Conservation (phyloP, 1,140 invertebrate genomes). For the Drosophila azteca region DNA sequence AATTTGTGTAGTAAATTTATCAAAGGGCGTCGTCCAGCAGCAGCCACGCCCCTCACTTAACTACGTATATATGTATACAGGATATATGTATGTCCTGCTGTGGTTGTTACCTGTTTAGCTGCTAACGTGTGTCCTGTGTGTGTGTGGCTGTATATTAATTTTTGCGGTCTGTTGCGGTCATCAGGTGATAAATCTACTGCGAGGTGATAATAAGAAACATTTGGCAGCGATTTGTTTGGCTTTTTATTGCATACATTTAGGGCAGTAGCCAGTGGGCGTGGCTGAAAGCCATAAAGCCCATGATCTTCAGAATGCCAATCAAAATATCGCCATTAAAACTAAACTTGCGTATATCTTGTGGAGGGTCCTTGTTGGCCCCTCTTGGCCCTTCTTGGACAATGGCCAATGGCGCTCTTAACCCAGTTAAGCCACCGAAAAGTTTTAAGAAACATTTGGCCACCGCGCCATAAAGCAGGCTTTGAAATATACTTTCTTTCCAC, state of each 20-base stretch:
- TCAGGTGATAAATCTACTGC: slow-evolving; percentile 73
- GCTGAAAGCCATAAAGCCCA: slow-evolving; percentile 64
- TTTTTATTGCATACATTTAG: slow-evolving; percentile 72
- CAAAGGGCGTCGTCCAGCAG: slow-evolving; percentile 57
- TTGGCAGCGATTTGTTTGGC: slow-evolving; percentile 75
- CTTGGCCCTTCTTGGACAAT: background rate
- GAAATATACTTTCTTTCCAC: slow-evolving; percentile 7
- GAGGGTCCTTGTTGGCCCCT: no score
- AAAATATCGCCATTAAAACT: slow-evolving; percentile 14
- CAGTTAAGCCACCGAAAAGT: slow-evolving; percentile 32
- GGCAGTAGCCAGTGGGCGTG: slow-evolving; percentile 18
- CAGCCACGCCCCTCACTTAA: background rate
- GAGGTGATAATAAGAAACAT: slow-evolving; percentile 79
- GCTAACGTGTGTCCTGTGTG: slow-evolving; percentile 9
- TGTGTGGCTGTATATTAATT: slow-evolving; percentile 64
- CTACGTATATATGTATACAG: background rate
- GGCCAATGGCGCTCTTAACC: slow-evolving; percentile 13
- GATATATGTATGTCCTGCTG: slow-evolving; percentile 22
- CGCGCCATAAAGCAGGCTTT: slow-evolving; percentile 36
- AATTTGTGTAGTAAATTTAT: slow-evolving; percentile 83
- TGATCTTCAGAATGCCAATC: slow-evolving; percentile 1
- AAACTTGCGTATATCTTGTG: slow-evolving; percentile 6
- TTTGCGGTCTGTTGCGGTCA: slow-evolving; percentile 67
- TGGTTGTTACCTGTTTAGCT: slow-evolving; percentile 37
- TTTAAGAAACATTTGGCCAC: slow-evolving; percentile 19